A percentile compares a stretch with the other conserved stretches of the same genome.
These are phyloP conservation scores for Drosophila arawakana DNA, from an alignment of 1,140 invertebrate genomes.

Conservation along the genomic window DNA sequence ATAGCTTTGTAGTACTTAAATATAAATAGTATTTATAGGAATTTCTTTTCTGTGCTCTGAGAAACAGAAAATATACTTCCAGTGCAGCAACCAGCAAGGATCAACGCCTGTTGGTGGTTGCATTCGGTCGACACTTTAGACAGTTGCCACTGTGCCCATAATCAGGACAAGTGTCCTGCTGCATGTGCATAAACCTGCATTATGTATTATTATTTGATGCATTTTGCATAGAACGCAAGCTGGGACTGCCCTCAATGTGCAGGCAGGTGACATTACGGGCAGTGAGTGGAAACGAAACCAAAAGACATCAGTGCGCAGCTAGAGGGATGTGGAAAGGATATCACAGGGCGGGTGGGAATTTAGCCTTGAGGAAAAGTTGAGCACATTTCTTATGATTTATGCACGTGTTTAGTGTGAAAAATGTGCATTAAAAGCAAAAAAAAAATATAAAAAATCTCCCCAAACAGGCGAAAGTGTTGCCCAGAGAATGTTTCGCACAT, in stretches of 20 bases:
- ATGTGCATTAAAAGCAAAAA: conserved; percentile 74
- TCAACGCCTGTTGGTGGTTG: conserved; percentile 31
- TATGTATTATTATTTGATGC: conserved; percentile 75
- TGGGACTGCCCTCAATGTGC: conserved; percentile 52
- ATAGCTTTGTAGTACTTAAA: too few relatives aligned
- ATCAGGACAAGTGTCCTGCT: conserved; percentile 80
- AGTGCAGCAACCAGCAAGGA: conserved; percentile 48
- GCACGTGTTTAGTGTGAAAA: conserved; percentile 82
- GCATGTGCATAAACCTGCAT: conserved; percentile 52
- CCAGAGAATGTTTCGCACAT: conserved; percentile 50
- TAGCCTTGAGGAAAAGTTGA: conserved; percentile 78
- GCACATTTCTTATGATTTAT: conserved; percentile 71
- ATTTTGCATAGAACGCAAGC: conserved; percentile 41
- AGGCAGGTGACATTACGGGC: conserved; percentile 60
- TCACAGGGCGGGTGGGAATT: conserved; percentile 36
- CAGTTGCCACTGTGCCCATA: conserved; percentile 58
- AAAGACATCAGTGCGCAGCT: not conserved
- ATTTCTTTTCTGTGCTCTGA: too few relatives aligned
- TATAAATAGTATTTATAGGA: too few relatives aligned
- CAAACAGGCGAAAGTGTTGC: conserved; percentile 66
- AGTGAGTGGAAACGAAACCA: conserved; percentile 6
- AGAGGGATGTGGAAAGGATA: conserved; percentile 4
- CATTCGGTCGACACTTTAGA: conserved; percentile 46
- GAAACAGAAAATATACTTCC: too few relatives aligned
- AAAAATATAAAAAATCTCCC: not conserved